Evolutionary conservation across 2,888 invertebrate genomes (phyloP), one percentile per base, ranked within the genome.

Genomic region (Hecatera dysodea): DNA sequence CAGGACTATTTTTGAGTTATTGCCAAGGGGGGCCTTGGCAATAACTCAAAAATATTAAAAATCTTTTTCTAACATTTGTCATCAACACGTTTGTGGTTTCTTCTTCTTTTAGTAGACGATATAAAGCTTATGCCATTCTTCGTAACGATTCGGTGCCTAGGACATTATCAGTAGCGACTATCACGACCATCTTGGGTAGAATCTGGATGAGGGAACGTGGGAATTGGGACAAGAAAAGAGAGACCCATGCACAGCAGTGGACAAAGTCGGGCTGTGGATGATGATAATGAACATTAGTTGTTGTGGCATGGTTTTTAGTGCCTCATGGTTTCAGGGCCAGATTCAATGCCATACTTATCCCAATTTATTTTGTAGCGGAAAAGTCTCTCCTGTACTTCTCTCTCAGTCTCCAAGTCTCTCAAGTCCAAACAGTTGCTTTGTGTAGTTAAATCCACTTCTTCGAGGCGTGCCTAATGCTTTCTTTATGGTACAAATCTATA

Each of bases 1-100:
- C 61, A 65, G 65, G 29, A 53, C 48, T 76, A 74, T 60, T 61
- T 66, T n/a, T n/a, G n/a, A n/a, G n/a, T n/a, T n/a, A n/a, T n/a
- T n/a, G n/a, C n/a, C n/a, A n/a, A n/a, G n/a, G n/a, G n/a, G n/a
- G n/a, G n/a, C 56, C 59, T n/a, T 48, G 33, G 36, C 42, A 29
- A 80, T 48, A 62, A 52, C 61, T 76, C 72, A 72, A 55, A 55
- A 4, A 19, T 73, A 48, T 56, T 24, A 19, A 48, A 67, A 70
- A 55, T 70, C n/a, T 68, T 48, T 67, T 44, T 68, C n/a, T 24
- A 36, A 42, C 27, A 74, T 36, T 52, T 17, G 27, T 55, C 15
- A 55, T 36, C 27, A 22, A 27, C 22, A 55, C 19, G 15, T 15
- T 55, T 29, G 52, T 33, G n/a, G n/a, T 12, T 9, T 53, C 12